These are phyloP conservation scores for Rhineura floridana DNA, from an alignment of 2,113 vertebrate genomes.

Conservation along the genomic window DNA sequence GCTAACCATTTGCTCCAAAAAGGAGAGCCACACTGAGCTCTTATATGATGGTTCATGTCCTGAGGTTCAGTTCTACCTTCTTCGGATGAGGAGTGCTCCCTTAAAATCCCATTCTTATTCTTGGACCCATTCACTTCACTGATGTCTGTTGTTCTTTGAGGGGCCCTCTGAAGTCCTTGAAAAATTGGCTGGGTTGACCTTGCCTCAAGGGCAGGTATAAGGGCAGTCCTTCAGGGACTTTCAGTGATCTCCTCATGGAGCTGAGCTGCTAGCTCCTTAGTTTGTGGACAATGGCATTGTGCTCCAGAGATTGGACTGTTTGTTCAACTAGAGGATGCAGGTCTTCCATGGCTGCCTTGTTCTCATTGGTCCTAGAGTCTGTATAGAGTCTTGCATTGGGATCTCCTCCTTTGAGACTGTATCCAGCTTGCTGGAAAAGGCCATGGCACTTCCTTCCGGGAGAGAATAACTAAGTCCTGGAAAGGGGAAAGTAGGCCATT, in stretches of 20 bases:
- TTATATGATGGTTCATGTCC: background rate
- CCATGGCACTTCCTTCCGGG: background rate
- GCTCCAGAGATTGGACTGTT: background rate
- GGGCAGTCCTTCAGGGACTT: too few relatives aligned
- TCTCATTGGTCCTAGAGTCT: background rate
- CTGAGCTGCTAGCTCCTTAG: background rate
- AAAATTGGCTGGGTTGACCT: too few relatives aligned
- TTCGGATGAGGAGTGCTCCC: too few relatives aligned
- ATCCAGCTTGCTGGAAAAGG: background rate
- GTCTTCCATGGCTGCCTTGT: background rate
- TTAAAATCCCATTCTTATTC: too few relatives aligned
- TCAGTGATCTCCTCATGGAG: too few relatives aligned
- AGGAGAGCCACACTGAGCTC: too few relatives aligned
- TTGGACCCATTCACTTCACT: too few relatives aligned
- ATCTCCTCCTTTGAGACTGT: background rate
- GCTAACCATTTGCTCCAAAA: background rate
- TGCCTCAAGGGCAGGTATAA: too few relatives aligned
- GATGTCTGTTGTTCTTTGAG: too few relatives aligned
- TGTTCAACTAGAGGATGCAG: too few relatives aligned
- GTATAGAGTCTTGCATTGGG: background rate
- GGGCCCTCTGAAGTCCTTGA: too few relatives aligned
- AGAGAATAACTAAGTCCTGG: conserved; percentile 67
- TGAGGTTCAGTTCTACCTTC: too few relatives aligned
- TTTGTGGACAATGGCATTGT: background rate
- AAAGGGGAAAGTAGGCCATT: conserved; percentile 47